phyloP scores from a whole-genome alignment of 2,113 vertebrate species.

The Lethenteron reissneri region DNA sequence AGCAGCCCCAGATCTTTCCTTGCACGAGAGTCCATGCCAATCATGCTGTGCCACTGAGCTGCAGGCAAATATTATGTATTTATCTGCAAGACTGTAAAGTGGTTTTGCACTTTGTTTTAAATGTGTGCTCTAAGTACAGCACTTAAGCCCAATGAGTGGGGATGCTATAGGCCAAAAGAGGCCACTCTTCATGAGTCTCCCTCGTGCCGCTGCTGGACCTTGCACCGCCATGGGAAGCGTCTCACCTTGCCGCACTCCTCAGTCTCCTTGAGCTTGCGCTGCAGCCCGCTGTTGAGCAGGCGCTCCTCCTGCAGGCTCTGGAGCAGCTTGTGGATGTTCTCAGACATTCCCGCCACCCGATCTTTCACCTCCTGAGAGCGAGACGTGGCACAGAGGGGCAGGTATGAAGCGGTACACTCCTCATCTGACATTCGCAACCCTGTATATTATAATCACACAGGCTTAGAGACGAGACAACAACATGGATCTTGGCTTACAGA shows the following conservation, averaged over 20 bases:
- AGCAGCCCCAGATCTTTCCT: too few species aligned
- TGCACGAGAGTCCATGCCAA: too few species aligned
- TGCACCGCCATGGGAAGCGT: neutral
- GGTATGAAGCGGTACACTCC: neutral
- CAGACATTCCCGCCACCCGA: neutral
- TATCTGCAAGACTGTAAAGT: neutral
- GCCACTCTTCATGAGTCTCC: neutral
- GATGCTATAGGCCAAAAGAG: neutral
- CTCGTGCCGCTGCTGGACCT: neutral
- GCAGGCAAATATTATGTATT: neutral
- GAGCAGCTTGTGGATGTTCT: constrained; percentile 4
- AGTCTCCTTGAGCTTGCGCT: neutral
- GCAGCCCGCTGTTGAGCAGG: neutral
- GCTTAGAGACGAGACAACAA: neutral
- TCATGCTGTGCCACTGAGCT: neutral
- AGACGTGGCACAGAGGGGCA: neutral
- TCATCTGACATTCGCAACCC: neutral
- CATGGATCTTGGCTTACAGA: neutral
- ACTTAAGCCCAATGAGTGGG: neutral
- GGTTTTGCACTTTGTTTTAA: neutral
- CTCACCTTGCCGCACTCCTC: constrained; percentile 5
- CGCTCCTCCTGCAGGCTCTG: constrained; percentile 1
- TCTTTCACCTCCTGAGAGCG: neutral
- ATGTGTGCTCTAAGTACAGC: neutral
- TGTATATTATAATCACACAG: neutral